These are phyloP conservation scores for Nesogale talazaci DNA, from an alignment of 2,113 vertebrate species.

Conservation along the genomic window DNA sequence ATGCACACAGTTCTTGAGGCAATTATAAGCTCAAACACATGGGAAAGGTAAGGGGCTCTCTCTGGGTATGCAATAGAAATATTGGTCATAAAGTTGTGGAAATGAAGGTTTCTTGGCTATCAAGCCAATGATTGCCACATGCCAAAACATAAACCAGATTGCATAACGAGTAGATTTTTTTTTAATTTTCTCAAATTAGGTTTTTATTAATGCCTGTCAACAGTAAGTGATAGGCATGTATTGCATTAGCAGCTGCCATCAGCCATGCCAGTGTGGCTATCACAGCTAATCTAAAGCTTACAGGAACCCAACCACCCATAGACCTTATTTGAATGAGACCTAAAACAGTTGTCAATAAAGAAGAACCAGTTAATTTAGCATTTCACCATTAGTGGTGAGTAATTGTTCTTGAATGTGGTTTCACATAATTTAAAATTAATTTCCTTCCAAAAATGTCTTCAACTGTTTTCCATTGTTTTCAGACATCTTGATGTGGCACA, in stretches of 20 bases:
- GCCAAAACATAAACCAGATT: constrained; percentile 90
- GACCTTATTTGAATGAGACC: constrained; percentile 65
- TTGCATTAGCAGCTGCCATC: constrained; percentile 84
- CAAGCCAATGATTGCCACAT: constrained; percentile 85
- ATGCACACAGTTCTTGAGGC: constrained; percentile 66
- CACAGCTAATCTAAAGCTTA: constrained; percentile 79
- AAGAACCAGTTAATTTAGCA: constrained; percentile 58
- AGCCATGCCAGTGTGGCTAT: constrained; percentile 80
- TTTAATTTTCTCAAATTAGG: constrained; percentile 92
- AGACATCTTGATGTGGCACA: constrained; percentile 69
- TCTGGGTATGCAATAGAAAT: constrained; percentile 73
- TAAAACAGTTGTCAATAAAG: constrained; percentile 40
- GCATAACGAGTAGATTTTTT: constrained; percentile 88
- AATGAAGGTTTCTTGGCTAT: constrained; percentile 80
- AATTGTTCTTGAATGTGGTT: constrained; percentile 66
- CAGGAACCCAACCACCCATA: constrained; percentile 67
- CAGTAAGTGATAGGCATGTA: constrained; percentile 88
- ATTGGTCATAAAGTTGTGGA: constrained; percentile 81
- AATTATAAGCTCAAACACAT: constrained; percentile 82
- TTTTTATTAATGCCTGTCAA: constrained; percentile 93
- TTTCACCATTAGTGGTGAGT: constrained; percentile 50
- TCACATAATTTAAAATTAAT: constrained; percentile 67
- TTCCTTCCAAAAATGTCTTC: constrained; percentile 47
- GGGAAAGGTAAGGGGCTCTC: constrained; percentile 45
- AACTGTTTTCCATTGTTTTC: constrained; percentile 53